These are phyloP conservation scores for Cryptotermes secundus DNA, from an alignment of 1,140 invertebrate species.

Conservation along the genomic window DNA sequence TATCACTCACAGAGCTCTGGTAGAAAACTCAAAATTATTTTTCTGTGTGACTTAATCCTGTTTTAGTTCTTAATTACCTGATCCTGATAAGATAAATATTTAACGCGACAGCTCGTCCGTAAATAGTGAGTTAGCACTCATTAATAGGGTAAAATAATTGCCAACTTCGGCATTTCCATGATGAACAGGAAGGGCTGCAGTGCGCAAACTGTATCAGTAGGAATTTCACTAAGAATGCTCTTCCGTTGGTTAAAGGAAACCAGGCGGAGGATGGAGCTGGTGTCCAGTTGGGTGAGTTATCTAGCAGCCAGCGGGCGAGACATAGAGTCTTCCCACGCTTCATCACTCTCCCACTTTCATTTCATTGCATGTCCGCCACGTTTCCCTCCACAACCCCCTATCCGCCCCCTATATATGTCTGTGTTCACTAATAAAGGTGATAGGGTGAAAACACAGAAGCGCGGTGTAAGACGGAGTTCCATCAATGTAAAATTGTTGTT, in stretches of 20 bases:
- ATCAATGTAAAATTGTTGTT: background rate
- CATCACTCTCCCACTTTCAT: constrained; percentile 13
- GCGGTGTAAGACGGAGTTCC: background rate
- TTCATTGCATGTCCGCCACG: constrained; percentile 1
- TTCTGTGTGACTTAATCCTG: too few relatives aligned
- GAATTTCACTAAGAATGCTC: background rate
- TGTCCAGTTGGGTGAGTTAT: constrained; percentile 5
- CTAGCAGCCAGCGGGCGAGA: background rate
- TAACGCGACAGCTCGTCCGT: too few relatives aligned
- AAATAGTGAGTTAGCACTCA: too few relatives aligned
- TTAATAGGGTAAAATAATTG: too few relatives aligned
- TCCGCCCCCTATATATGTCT: background rate
- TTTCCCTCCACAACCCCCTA: background rate
- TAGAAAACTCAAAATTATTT: too few relatives aligned
- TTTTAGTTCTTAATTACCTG: too few relatives aligned
- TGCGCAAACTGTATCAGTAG: background rate
- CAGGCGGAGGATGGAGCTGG: background rate
- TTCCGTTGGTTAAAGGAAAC: background rate
- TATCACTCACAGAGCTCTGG: too few relatives aligned
- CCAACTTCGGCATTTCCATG: too few relatives aligned
- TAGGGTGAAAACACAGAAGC: background rate
- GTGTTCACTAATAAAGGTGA: constrained; percentile 16
- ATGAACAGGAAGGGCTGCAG: too few relatives aligned
- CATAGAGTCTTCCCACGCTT: background rate
- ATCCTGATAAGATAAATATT: too few relatives aligned